Base-by-base conservation (phyloP, 2,888 invertebrate genomes). In the Patella caerulea region DNA sequence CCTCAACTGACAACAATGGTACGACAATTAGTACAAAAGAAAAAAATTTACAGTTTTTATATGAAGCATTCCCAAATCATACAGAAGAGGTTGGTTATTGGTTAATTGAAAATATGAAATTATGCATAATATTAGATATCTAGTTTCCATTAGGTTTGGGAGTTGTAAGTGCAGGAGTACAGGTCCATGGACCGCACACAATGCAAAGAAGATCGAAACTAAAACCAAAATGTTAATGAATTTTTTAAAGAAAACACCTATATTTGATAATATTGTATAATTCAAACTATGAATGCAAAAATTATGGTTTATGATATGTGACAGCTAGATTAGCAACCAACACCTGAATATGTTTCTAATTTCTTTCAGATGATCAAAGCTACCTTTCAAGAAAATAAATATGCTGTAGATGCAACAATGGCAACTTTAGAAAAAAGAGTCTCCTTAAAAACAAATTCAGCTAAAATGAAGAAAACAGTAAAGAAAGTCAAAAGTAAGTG, bases 21-120 rank as follows among this genome's bases (percentile, higher is more conserved):
- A 14, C 24, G 19, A 65, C 19, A 15, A 45, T 45, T 45, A 65
- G 65, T 65, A 65, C 19, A 65, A 65, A 19, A 56, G 80, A 83
- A 70, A 74, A 80, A 71, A 82, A 83, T 56, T 78, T 88, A 2
- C 78, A 82, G 12, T 87, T 86, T 76, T 73, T 88, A 14, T 45
- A 72, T 15, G 86, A 83, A n/a, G 85, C 85, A 69, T 88, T 86
- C 77, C 84, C 83, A 54, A 76, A 79, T 55, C 79, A 82, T 69
- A 78, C 85, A 29, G 79, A 76, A 75, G 78, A 84, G 84, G 88
- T 87, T 74, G 76, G 45, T 45, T 45, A 45, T 45, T 45, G 9
- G 45, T 45, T 45, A 45, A 45, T 5, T 45, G 9, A 45, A 45
- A 9, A 45, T 45, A 45, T 45, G 45, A 45, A 45, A 45, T 45